Conservation (phyloP, 92 coral and sea anemone genomes). For the Anthopleura xanthogrammica region DNA sequence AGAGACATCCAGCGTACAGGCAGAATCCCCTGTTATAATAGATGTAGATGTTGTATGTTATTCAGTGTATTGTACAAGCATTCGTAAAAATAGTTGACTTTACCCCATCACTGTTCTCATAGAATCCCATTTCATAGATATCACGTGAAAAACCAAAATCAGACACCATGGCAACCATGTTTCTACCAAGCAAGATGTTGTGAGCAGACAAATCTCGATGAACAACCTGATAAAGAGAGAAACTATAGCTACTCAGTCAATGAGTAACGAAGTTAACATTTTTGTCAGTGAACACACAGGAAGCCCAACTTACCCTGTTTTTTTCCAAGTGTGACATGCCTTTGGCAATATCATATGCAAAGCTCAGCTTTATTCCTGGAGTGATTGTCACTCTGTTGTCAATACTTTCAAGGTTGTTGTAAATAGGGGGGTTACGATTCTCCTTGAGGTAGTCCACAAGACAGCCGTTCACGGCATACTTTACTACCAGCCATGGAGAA, state of each 20-base stretch:
- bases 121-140: slow-evolving; percentile 55
- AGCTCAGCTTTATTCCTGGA: slow-evolving; percentile 21
- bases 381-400: neutral
- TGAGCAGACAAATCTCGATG: slow-evolving; percentile 68
- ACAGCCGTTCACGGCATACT: slow-evolving; percentile 27
- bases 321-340: slow-evolving; percentile 62
- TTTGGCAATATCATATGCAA: slow-evolving; percentile 49
- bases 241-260: too few species aligned
- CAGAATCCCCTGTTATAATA: slow-evolving; percentile 37
- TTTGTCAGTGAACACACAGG: neutral
- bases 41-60: neutral
- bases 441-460: slow-evolving; percentile 26
- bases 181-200: slow-evolving; percentile 58
- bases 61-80: neutral
- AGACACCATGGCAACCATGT: slow-evolving; percentile 67
- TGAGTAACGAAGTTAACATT: neutral
- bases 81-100: neutral
- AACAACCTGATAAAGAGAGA: neutral
- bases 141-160: slow-evolving; percentile 89
- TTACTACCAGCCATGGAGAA: slow-evolving; percentile 26
- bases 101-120: slow-evolving; percentile 70
- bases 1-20: slow-evolving; percentile 59
- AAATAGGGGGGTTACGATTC: slow-evolving; percentile 1
- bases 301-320: slow-evolving; percentile 33
- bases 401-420: slow-evolving; percentile 3